Conservation (phyloP, 1,140 invertebrate genomes). For the Papilio machaon region DNA sequence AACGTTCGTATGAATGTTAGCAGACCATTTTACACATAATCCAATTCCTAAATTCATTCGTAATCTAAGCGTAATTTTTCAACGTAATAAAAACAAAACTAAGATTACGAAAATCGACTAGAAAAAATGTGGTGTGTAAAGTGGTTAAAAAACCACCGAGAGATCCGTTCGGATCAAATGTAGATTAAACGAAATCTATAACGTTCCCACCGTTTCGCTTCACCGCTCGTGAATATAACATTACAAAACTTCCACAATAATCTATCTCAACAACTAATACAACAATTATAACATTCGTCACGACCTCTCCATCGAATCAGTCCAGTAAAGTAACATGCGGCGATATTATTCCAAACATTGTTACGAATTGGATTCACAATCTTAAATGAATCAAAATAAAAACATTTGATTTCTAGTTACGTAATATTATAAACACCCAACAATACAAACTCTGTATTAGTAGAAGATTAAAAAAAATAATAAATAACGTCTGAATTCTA, state of each 20-base stretch:
- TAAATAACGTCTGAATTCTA: background rate
- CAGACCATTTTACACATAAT: background rate
- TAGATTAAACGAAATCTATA: slow-evolving; percentile 72
- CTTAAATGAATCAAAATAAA: slow-evolving; percentile 16
- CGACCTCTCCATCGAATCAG: slow-evolving; percentile 64
- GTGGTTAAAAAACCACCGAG: slow-evolving; percentile 67
- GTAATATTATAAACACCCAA: background rate
- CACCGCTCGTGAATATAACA: slow-evolving; percentile 68
- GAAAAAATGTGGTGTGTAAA: slow-evolving; percentile 43
- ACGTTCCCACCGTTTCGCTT: slow-evolving; percentile 79
- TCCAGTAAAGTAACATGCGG: slow-evolving; percentile 61
- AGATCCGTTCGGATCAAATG: slow-evolving; percentile 74
- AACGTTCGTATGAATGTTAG: background rate
- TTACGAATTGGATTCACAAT: slow-evolving; percentile 29
- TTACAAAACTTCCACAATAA: slow-evolving; percentile 74
- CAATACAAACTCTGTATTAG: background rate
- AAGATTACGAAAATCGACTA: background rate
- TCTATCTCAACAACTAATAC: slow-evolving; percentile 77
- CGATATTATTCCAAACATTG: slow-evolving; percentile 60
- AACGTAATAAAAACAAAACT: slow-evolving; percentile 47
- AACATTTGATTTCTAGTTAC: slow-evolving; percentile 14
- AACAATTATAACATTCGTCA: slow-evolving; percentile 78
- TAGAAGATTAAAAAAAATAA: background rate
- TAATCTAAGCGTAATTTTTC: background rate
- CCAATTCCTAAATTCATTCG: background rate